Evolutionary conservation across 2,113 vertebrate genomes (phyloP).

Genomic region (Microcebus murinus): DNA sequence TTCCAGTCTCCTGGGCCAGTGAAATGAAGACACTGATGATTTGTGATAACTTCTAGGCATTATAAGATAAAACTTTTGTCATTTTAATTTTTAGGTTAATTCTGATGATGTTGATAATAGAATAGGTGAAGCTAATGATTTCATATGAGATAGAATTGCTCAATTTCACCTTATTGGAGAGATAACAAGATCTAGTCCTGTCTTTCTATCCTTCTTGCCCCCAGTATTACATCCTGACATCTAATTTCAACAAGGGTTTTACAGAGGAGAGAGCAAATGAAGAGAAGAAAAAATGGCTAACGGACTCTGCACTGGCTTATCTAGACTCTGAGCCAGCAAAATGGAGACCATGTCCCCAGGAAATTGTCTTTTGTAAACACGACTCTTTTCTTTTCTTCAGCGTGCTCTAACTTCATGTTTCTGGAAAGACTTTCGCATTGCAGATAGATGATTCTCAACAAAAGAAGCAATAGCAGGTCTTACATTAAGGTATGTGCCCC

Average conservation of each 20-base stretch:
- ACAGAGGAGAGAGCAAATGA: background rate
- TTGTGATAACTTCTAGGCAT: background rate
- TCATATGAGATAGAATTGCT: background rate
- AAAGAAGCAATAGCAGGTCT: background rate
- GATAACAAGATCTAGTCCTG: background rate
- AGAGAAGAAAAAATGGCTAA: background rate
- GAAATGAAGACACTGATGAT: background rate
- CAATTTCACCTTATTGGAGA: background rate
- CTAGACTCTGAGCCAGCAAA: background rate
- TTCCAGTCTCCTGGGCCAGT: background rate
- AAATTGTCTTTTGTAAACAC: background rate
- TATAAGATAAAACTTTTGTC: background rate
- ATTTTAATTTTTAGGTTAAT: background rate
- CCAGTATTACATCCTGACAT: background rate
- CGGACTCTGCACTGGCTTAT: background rate
- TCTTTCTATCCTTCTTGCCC: background rate
- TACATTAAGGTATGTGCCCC: background rate
- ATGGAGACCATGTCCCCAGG: background rate
- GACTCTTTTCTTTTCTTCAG: background rate
- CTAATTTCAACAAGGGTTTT: background rate
- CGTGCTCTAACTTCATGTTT: background rate
- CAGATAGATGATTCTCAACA: background rate
- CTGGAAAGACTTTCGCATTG: background rate
- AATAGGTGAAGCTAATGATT: background rate
- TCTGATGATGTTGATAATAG: background rate